Evolutionary conservation across 2,888 invertebrate species (phyloP).

Genomic region (Sphaerolaimus hirsutus): DNA sequence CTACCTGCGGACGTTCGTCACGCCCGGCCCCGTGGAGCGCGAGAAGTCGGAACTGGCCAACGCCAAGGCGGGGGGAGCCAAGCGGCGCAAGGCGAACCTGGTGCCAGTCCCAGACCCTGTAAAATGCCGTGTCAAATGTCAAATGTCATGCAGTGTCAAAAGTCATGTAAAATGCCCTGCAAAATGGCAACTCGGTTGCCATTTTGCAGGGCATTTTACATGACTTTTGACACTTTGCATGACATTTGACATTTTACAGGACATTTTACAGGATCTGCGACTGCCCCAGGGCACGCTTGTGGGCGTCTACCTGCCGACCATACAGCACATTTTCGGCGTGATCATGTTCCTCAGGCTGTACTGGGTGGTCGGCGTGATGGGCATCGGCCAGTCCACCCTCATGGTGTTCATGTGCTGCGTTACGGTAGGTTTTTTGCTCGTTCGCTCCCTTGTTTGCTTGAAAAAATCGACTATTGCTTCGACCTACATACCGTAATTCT

Average conservation of each 20-base stretch:
- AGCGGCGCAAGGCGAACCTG: no score
- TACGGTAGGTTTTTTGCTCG: constrained; percentile 24
- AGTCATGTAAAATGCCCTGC: no score
- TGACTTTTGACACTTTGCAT: no score
- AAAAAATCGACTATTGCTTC: background rate
- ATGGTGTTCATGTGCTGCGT: constrained; percentile 53
- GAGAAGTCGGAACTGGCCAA: constrained; percentile 12
- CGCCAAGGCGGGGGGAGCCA: background rate
- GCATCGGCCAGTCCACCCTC: constrained; percentile 69
- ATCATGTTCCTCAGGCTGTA: constrained; percentile 94
- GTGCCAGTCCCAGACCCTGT: no score
- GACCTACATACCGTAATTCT: no score
- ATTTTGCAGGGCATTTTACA: no score
- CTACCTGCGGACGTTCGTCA: constrained; percentile 18
- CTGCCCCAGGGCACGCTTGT: constrained; percentile 91
- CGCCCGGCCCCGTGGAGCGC: constrained; percentile 20
- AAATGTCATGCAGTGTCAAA: no score
- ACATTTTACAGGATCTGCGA: no score
- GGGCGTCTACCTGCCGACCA: constrained; percentile 90
- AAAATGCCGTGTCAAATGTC: no score
- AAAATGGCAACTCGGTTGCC: no score
- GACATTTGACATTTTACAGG: no score
- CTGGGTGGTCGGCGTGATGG: constrained; percentile 95
- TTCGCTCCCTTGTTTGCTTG: background rate
- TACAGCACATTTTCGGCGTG: constrained; percentile 98